These are phyloP conservation scores for Ptycholaimellus sp. DNA, from an alignment of 2,888 invertebrate genomes.

Conservation along the genomic window DNA sequence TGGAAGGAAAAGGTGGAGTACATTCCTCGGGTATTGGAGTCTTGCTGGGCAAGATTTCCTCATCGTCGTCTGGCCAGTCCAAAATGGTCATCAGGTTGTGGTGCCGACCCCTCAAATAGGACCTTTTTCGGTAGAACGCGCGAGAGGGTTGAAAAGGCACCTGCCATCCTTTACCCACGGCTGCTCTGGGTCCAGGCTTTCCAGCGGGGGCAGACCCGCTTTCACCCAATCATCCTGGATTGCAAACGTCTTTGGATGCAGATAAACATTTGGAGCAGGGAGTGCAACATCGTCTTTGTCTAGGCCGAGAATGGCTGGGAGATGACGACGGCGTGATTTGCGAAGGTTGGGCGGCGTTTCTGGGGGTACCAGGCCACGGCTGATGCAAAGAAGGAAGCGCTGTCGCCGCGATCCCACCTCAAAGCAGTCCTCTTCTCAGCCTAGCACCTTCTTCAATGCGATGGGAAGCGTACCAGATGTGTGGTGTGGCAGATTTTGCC, in stretches of 20 bases:
- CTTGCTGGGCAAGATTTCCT: no score
- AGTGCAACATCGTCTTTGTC: slow-evolving; percentile 28
- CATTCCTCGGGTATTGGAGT: no score
- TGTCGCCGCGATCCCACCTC: slow-evolving; percentile 35
- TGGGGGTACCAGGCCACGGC: slow-evolving; percentile 32
- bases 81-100: slow-evolving; percentile 34
- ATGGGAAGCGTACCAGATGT: slow-evolving; percentile 35
- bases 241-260: not conserved
- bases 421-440: no score
- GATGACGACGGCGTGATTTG: slow-evolving; percentile 30
- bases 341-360: slow-evolving; percentile 40
- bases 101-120: slow-evolving; percentile 34
- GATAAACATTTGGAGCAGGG: not conserved
- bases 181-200: slow-evolving; percentile 32
- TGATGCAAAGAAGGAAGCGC: slow-evolving; percentile 34
- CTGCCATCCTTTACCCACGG: slow-evolving; percentile 35
- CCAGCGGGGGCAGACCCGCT: slow-evolving; percentile 25
- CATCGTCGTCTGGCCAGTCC: slow-evolving; percentile 40
- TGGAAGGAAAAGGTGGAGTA: no score
- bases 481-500: slow-evolving; percentile 40
- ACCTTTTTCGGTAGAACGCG: no score
- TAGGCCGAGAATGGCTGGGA: slow-evolving; percentile 24
- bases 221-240: slow-evolving; percentile 25
- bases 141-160: no score
- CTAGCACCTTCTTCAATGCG: no score